Percentiles rank a stretch among this genome's conserved stretches.
phyloP scores from a whole-genome alignment of 92 coral and sea anemone genomes.

The Galaxea fascicularis region DNA sequence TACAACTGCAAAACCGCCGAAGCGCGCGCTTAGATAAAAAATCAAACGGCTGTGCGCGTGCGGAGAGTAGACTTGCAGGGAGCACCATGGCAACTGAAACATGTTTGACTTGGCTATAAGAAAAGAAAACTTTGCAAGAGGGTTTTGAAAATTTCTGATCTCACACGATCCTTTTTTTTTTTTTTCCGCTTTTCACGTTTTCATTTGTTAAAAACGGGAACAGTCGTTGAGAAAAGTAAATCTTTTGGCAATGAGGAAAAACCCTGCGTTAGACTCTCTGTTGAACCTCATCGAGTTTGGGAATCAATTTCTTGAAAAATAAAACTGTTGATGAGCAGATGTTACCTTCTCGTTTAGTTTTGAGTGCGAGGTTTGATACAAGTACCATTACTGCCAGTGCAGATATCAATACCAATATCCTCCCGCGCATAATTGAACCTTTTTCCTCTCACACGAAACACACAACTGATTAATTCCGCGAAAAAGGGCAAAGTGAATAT shows the following conservation, averaged over 20 bases:
- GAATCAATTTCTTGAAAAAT: background rate
- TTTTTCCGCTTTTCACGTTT: background rate
- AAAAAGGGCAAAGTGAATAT: background rate
- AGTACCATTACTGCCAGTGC: background rate
- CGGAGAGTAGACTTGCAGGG: too few species aligned
- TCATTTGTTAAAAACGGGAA: background rate
- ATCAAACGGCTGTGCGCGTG: background rate
- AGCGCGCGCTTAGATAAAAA: background rate
- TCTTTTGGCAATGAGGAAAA: background rate
- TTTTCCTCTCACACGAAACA: background rate
- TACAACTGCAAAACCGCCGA: background rate
- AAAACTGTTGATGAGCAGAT: background rate
- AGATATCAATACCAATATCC: background rate
- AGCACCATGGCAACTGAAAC: constrained; percentile 1
- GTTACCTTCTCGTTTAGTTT: background rate
- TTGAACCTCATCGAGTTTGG: background rate
- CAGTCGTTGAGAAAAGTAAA: background rate
- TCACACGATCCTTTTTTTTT: too few species aligned
- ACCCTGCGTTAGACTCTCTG: background rate
- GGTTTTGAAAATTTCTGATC: too few species aligned
- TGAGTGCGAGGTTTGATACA: background rate
- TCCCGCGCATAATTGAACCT: background rate
- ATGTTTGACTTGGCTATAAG: background rate
- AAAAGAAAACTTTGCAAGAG: too few species aligned
- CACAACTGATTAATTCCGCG: background rate